Evolutionary conservation across 2,888 invertebrate species (phyloP), one percentile per base, ranked within the genome.

Genomic region (Crematogaster levior): DNA sequence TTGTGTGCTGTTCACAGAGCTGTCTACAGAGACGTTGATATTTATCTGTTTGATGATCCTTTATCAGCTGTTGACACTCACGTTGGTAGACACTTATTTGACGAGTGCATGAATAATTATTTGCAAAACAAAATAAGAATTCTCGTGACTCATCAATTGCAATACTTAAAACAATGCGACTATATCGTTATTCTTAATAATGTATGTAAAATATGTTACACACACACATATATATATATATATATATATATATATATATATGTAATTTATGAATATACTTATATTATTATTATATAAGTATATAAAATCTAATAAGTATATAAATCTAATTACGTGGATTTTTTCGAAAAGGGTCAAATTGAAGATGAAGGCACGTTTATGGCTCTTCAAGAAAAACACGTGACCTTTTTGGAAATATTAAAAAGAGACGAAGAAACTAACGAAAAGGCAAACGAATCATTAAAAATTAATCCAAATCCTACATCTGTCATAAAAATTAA

Each of bases 141-240:
- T 85, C 95, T 98, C 12, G 97, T 98, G 83, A 98, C 98, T 0
- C 98, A 98, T 94, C 98, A 98, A 93, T 94, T 98, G 34, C 98
- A 98, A 92, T 97, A 97, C 91, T 95, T 97, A 40, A 96, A 96
- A 89, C 92, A 95, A n/a, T 97, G 96, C 0, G 96, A 97, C 92
- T 95, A 95, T 83, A 95, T 97, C 66, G 94, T 97, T 86, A 95
- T 97, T 74, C 92, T 97, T 70, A 95, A 96, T 80, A 96, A 97
- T 92, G 97, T 97, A 91, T 95, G 96, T 95, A 89, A 92, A 18
- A 74, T 84, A 93, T 93, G 0, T 58, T 56, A n/a, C 9, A 46
- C n/a, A n/a, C n/a, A n/a, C n/a, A n/a, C n/a, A n/a, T n/a, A n/a
- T n/a, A n/a, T n/a, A n/a, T n/a, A n/a, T n/a, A n/a, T 30, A n/a